A percentile compares a stretch with the other conserved stretches of the same genome.
These are phyloP conservation scores for Drosophila nikananu DNA, from an alignment of 1,140 invertebrate species.

Conservation along the genomic window DNA sequence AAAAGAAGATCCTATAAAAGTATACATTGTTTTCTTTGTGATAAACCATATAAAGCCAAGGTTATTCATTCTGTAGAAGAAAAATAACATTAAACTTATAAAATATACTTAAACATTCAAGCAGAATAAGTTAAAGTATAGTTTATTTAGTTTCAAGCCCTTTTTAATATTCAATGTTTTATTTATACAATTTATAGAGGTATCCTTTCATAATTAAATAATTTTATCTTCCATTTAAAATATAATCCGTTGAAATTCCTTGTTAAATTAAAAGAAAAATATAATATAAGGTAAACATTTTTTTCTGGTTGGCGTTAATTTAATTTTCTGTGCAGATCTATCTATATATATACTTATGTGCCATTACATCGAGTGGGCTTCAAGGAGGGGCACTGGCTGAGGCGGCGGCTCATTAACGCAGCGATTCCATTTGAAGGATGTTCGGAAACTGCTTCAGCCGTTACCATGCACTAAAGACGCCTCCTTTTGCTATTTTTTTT, in stretches of 20 bases:
- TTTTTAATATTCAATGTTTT: no score
- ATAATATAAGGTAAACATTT: no score
- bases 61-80: not conserved
- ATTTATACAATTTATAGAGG: not conserved
- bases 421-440: slow-evolving; percentile 69
- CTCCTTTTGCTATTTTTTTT: slow-evolving; percentile 33
- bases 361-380: slow-evolving; percentile 30
- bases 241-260: not conserved
- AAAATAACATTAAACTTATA: not conserved
- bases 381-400: not conserved
- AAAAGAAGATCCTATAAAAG: not conserved
- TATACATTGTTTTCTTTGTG: not conserved
- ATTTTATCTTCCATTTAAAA: not conserved
- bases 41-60: no score
- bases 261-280: no score
- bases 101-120: not conserved
- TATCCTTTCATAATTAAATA: not conserved
- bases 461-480: slow-evolving; percentile 3
- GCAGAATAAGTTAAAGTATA: no score
- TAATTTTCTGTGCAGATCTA: not conserved
- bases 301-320: not conserved
- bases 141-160: no score
- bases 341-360: slow-evolving; percentile 11
- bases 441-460: slow-evolving; percentile 64
- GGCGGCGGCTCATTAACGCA: slow-evolving; percentile 64